Percentiles rank a stretch among this genome's conserved stretches.
phyloP scores from a whole-genome alignment of 2,888 invertebrate genomes.

The Ichneumoninae sp. region DNA sequence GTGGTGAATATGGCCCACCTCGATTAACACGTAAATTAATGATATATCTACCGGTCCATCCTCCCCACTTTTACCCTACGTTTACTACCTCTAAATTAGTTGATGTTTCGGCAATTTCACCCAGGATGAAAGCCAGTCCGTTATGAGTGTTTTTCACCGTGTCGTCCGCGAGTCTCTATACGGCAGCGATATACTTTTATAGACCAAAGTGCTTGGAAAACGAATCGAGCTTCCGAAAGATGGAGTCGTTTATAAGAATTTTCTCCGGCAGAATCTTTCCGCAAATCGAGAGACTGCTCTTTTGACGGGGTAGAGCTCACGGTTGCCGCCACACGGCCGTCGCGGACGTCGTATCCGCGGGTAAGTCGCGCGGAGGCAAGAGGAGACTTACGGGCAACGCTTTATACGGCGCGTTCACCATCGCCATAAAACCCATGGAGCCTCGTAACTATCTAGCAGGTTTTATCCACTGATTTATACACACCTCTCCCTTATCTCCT shows the following conservation, averaged over 20 bases:
- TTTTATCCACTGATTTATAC: constrained; percentile 77
- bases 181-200: constrained; percentile 15
- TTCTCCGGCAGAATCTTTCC: constrained; percentile 52
- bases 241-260: constrained; percentile 63
- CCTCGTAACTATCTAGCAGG: constrained; percentile 71
- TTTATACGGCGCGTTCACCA: constrained; percentile 67
- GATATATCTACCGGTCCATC: too few relatives aligned
- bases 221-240: constrained; percentile 19
- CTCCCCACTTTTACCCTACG: too few relatives aligned
- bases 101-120: not conserved
- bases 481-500: constrained; percentile 73
- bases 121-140: not conserved
- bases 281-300: constrained; percentile 60
- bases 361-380: constrained; percentile 57
- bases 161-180: not conserved
- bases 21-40: too few relatives aligned
- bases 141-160: not conserved
- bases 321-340: not conserved
- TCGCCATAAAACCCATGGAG: constrained; percentile 67
- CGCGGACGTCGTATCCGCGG: constrained; percentile 18
- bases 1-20: too few relatives aligned
- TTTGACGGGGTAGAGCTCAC: constrained; percentile 44
- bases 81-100: not conserved
- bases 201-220: constrained; percentile 32
- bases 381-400: constrained; percentile 62